phyloP scores from a whole-genome alignment of 2,113 vertebrate genomes.

The Lathamus discolor region DNA sequence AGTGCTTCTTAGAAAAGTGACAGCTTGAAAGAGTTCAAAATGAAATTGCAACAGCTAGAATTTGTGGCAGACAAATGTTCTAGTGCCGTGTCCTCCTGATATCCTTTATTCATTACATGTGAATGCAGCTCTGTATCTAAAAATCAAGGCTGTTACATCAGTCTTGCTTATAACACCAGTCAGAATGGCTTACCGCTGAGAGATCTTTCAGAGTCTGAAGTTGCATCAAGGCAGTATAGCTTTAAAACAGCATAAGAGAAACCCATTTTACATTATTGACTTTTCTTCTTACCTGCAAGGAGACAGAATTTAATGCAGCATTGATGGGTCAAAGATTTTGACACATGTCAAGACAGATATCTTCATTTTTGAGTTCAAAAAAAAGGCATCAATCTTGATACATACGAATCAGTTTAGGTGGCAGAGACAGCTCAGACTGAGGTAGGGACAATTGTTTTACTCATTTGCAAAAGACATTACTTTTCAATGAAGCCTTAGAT shows the following conservation, averaged over 20 bases:
- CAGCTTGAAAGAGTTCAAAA: slow-evolving; percentile 46
- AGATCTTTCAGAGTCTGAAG: neutral
- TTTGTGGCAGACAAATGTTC: slow-evolving; percentile 39
- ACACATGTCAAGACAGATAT: slow-evolving; percentile 30
- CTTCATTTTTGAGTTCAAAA: neutral
- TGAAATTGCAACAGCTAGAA: slow-evolving; percentile 39
- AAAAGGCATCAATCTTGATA: neutral
- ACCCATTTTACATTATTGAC: slow-evolving; percentile 28
- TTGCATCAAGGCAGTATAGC: neutral
- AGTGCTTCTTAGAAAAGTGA: slow-evolving; percentile 25
- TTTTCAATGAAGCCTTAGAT: neutral
- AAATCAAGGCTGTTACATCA: slow-evolving; percentile 55
- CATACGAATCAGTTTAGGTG: neutral
- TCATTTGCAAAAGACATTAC: neutral
- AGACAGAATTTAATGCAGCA: slow-evolving; percentile 29
- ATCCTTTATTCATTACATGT: slow-evolving; percentile 37
- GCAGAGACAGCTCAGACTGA: neutral
- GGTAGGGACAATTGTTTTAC: neutral
- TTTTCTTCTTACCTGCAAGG: slow-evolving; percentile 32
- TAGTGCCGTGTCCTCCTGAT: slow-evolving; percentile 36
- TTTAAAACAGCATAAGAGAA: slow-evolving; percentile 4
- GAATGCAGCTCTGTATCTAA: slow-evolving; percentile 28
- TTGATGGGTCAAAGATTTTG: slow-evolving; percentile 40
- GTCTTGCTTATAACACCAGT: slow-evolving; percentile 32
- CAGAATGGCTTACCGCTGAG: neutral